phyloP scores from a whole-genome alignment of 2,113 vertebrate species.

The Pachycephala philippinensis region DNA sequence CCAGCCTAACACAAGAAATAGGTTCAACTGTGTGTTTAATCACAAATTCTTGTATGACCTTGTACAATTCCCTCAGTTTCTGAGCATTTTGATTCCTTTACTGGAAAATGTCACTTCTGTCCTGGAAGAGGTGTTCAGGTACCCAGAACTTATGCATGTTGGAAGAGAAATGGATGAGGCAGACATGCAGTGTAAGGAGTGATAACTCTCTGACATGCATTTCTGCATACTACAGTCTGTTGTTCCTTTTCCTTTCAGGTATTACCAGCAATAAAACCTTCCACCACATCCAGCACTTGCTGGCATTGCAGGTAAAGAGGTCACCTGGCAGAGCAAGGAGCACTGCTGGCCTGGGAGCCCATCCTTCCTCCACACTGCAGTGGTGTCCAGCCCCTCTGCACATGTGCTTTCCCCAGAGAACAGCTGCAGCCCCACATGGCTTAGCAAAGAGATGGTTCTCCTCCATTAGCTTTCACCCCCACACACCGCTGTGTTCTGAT shows the following conservation, averaged over 20 bases:
- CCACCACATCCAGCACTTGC: background rate
- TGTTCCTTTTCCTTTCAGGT: background rate
- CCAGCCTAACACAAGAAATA: background rate
- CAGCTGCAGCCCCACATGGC: background rate
- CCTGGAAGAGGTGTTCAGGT: background rate
- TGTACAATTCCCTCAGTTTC: background rate
- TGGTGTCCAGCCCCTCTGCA: background rate
- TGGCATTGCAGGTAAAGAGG: background rate
- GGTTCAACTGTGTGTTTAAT: background rate
- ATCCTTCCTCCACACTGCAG: background rate
- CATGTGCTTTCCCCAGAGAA: accelerated
- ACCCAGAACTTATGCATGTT: accelerated
- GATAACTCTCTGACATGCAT: background rate
- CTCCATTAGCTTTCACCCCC: background rate
- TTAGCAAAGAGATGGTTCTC: background rate
- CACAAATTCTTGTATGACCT: background rate
- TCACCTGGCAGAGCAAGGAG: background rate
- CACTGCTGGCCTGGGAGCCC: background rate
- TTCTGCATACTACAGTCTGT: background rate
- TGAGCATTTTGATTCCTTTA: background rate
- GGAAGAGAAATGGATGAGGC: background rate
- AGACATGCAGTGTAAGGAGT: background rate
- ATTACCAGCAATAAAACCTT: background rate
- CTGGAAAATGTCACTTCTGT: background rate
- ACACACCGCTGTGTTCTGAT: background rate